Conservation (phyloP, 2,797 vertebrate species). For the Pipistrellus kuhlii region DNA sequence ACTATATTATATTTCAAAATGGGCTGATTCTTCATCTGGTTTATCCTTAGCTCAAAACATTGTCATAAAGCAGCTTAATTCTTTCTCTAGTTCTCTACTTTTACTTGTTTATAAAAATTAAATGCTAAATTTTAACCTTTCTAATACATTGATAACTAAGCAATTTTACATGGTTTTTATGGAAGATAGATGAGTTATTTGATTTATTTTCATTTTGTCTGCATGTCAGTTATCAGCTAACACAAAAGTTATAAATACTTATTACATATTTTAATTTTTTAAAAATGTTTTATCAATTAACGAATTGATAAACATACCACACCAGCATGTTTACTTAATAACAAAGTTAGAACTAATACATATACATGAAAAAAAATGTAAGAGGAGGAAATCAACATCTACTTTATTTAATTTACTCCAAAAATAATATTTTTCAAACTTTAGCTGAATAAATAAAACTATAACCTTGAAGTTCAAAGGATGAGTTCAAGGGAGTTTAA, state of each 20-base stretch:
- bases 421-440: constrained; percentile 47
- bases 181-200: constrained; percentile 35
- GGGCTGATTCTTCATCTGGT: constrained; percentile 10
- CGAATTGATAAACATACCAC: constrained; percentile 32
- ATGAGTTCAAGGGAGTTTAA: constrained; percentile 30
- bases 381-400: constrained; percentile 1
- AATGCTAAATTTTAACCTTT: constrained; percentile 45
- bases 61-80: constrained; percentile 33
- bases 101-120: constrained; percentile 43
- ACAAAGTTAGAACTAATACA: constrained; percentile 39
- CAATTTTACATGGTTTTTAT: constrained; percentile 46
- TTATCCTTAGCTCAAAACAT: constrained; percentile 26
- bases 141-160: constrained; percentile 34
- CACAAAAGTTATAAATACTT: neutral
- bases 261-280: constrained; percentile 18
- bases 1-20: neutral
- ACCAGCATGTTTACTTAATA: constrained; percentile 19
- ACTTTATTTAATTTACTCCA: constrained; percentile 16
- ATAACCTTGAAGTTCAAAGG: constrained; percentile 3
- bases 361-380: constrained; percentile 20
- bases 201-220: constrained; percentile 55
- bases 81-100: constrained; percentile 19
- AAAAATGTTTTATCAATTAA: neutral
- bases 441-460: constrained; percentile 38
- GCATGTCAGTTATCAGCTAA: constrained; percentile 14